Evolutionary conservation across 1,140 invertebrate genomes (phyloP).

Genomic region (Neodiprion fabricii): DNA sequence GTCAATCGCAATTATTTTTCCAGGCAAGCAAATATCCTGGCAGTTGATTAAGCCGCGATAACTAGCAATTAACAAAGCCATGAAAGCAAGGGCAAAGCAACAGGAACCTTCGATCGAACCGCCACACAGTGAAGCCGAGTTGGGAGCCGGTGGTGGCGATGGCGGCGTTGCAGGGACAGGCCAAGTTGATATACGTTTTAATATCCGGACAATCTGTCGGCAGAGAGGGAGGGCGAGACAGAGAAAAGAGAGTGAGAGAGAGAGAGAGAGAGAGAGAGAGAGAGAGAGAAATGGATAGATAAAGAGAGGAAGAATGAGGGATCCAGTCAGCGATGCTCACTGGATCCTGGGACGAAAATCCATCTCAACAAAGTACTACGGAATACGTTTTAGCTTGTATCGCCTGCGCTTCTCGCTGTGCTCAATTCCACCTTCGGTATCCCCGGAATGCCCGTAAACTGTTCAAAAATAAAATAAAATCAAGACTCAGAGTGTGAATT

Average conservation of each 20-base stretch:
- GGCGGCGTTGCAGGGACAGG: background rate
- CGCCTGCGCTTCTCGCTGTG: too few species aligned
- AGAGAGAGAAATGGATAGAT: too few species aligned
- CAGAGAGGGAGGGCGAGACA: background rate
- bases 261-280: background rate
- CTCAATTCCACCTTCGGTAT: too few species aligned
- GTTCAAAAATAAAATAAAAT: too few species aligned
- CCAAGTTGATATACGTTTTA: conserved; percentile 16
- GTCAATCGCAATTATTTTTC: conserved; percentile 15
- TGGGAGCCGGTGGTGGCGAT: background rate
- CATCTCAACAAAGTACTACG: too few species aligned
- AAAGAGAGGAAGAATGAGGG: too few species aligned
- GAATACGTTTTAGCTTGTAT: too few species aligned
- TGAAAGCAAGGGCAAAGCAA: background rate
- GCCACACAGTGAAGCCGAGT: background rate
- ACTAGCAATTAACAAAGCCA: conserved; percentile 17
- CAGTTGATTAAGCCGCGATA: conserved; percentile 4
- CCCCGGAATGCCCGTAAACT: too few species aligned
- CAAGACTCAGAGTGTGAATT: too few species aligned
- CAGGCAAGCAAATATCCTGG: conserved; percentile 13
- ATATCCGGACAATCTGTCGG: conserved; percentile 16
- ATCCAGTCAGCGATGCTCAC: too few species aligned
- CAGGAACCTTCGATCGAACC: background rate
- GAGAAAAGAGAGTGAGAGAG: background rate
- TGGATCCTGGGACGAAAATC: too few species aligned